Conservation (phyloP, 1,140 invertebrate species). For the Drosophila hydei region DNA sequence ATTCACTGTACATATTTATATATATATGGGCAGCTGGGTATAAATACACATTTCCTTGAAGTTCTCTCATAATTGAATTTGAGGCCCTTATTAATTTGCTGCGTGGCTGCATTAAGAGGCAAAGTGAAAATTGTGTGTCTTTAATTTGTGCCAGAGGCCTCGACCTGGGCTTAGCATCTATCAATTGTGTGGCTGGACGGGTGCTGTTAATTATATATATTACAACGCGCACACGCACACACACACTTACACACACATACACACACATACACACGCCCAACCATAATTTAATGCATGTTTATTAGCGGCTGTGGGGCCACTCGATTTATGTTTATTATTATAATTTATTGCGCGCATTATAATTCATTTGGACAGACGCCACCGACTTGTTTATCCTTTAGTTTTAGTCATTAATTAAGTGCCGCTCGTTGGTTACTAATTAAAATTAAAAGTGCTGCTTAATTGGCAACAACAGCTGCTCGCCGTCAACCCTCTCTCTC, state of each 20-base stretch:
- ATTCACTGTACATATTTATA: neutral
- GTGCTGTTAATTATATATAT: slow-evolving; percentile 64
- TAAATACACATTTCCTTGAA: slow-evolving; percentile 6
- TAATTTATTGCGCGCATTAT: slow-evolving; percentile 75
- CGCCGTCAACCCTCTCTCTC: slow-evolving; percentile 8
- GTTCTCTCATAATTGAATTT: slow-evolving; percentile 16
- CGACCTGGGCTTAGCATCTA: slow-evolving; percentile 13
- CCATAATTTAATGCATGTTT: slow-evolving; percentile 64
- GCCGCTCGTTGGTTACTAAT: slow-evolving; percentile 65
- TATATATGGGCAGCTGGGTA: neutral
- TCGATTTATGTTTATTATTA: slow-evolving; percentile 73
- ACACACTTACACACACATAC: neutral
- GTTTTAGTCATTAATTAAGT: slow-evolving; percentile 73
- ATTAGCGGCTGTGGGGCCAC: slow-evolving; percentile 48
- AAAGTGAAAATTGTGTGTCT: slow-evolving; percentile 24
- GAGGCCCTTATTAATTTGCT: slow-evolving; percentile 19
- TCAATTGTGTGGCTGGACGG: slow-evolving; percentile 19
- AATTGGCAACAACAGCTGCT: slow-evolving; percentile 75
- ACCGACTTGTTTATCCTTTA: slow-evolving; percentile 40
- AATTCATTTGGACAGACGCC: slow-evolving; percentile 58
- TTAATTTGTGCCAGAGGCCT: slow-evolving; percentile 15
- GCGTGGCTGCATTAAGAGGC: slow-evolving; percentile 7
- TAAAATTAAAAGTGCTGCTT: slow-evolving; percentile 77
- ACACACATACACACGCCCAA: neutral
- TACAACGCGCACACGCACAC: slow-evolving; percentile 1